Conservation (phyloP, 2,888 invertebrate genomes). For the Zelleria hepariella region DNA sequence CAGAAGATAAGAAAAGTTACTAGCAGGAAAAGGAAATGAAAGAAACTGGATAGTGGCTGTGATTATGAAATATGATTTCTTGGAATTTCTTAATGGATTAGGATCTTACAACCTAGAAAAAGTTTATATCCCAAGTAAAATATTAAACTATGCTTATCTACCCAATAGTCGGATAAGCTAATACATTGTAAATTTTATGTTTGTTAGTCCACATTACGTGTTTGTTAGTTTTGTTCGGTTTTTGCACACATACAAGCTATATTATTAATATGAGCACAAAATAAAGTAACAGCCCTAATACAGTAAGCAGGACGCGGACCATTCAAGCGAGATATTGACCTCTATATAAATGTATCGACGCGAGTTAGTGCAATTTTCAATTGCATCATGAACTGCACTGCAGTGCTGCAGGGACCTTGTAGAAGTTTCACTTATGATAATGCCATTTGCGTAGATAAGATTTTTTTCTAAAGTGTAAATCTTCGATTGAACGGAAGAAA, state of each 20-base stretch:
- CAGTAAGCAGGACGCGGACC: conserved; percentile 22
- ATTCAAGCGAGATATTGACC: conserved; percentile 40
- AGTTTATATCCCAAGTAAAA: too few relatives aligned
- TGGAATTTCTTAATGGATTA: background rate
- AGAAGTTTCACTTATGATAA: background rate
- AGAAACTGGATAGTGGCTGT: background rate
- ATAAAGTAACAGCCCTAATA: conserved; percentile 13
- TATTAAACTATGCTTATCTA: too few relatives aligned
- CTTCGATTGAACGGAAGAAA: too few relatives aligned
- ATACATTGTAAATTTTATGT: too few relatives aligned
- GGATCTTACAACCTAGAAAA: too few relatives aligned
- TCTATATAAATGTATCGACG: conserved; percentile 3
- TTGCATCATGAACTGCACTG: background rate
- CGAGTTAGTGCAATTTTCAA: background rate
- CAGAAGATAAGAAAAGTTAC: background rate
- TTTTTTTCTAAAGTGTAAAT: too few relatives aligned
- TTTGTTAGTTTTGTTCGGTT: too few relatives aligned
- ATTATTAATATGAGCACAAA: background rate
- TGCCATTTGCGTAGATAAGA: too few relatives aligned
- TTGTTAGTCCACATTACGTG: too few relatives aligned
- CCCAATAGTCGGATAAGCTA: too few relatives aligned
- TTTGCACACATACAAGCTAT: too few relatives aligned
- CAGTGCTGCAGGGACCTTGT: background rate
- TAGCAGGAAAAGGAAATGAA: background rate
- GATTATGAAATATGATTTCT: background rate